phyloP scores from a whole-genome alignment of 2,113 vertebrate species.

The Semicossyphus pulcher region DNA sequence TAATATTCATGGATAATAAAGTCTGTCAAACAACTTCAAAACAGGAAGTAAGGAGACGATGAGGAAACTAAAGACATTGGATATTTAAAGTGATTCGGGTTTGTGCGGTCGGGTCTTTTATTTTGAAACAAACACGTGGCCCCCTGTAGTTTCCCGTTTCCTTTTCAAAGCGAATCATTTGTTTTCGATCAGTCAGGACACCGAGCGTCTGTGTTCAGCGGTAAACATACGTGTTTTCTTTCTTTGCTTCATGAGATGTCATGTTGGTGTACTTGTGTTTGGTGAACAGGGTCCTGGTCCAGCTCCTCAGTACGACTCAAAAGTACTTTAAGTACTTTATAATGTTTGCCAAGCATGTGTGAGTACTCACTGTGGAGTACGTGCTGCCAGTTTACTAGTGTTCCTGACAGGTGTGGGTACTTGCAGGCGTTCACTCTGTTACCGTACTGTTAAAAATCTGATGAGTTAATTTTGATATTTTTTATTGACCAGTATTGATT shows the following conservation, averaged over 20 bases:
- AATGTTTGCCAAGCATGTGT: conserved; percentile 15
- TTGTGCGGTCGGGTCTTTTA: too few species aligned
- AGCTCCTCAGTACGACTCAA: conserved; percentile 7
- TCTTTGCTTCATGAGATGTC: neutral
- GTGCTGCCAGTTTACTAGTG: conserved; percentile 38
- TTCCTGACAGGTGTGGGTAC: conserved; percentile 10
- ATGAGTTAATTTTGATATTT: conserved; percentile 19
- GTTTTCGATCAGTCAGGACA: too few species aligned
- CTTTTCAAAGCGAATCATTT: too few species aligned
- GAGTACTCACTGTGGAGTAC: conserved; percentile 39
- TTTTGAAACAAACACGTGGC: too few species aligned
- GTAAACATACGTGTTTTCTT: too few species aligned
- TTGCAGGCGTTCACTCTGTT: conserved; percentile 7
- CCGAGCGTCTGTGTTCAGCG: too few species aligned
- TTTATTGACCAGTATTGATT: conserved; percentile 44
- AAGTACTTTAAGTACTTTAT: conserved; percentile 25
- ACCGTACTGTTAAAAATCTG: conserved; percentile 31
- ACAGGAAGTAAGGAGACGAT: too few species aligned
- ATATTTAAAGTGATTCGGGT: too few species aligned
- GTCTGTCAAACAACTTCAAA: too few species aligned
- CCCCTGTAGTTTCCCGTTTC: too few species aligned
- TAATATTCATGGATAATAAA: too few species aligned
- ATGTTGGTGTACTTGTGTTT: neutral
- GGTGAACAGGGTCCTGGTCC: conserved; percentile 16
- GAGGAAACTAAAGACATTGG: too few species aligned